Evolutionary conservation across 2,113 vertebrate species (phyloP).

Genomic region (Rhynchomys soricoides): DNA sequence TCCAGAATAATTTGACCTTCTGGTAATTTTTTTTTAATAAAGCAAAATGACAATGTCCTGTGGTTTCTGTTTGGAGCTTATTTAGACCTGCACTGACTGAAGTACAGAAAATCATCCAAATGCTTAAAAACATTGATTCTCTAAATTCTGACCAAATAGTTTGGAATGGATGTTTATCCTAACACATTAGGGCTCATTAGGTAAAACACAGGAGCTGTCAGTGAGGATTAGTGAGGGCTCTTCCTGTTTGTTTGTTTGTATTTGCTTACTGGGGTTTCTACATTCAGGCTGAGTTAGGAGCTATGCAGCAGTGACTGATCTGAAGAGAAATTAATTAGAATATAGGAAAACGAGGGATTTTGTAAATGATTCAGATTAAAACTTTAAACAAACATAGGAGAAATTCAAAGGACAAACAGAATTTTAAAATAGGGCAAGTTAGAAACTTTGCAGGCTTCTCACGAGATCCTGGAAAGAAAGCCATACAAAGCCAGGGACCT

Average conservation of each 20-base stretch:
- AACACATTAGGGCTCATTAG: slow-evolving; percentile 75
- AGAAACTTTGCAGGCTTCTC: background rate
- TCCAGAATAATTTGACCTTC: background rate
- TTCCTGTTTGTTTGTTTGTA: slow-evolving; percentile 72
- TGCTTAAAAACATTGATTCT: slow-evolving; percentile 55
- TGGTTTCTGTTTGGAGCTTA: slow-evolving; percentile 30
- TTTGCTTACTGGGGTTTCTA: slow-evolving; percentile 75
- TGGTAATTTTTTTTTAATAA: background rate
- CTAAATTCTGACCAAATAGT: slow-evolving; percentile 70
- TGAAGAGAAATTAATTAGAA: slow-evolving; percentile 77
- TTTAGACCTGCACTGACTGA: slow-evolving; percentile 64
- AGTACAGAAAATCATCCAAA: slow-evolving; percentile 64
- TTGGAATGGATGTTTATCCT: slow-evolving; percentile 72
- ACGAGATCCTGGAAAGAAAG: background rate
- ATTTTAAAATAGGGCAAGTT: slow-evolving; percentile 41
- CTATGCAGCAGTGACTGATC: slow-evolving; percentile 55
- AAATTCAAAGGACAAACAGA: slow-evolving; percentile 55
- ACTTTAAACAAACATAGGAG: slow-evolving; percentile 62
- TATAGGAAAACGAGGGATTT: slow-evolving; percentile 74
- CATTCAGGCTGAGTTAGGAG: slow-evolving; percentile 54
- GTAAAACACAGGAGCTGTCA: slow-evolving; percentile 71
- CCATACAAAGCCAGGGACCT: background rate
- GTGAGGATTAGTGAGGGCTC: slow-evolving; percentile 69
- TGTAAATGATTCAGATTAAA: slow-evolving; percentile 74
- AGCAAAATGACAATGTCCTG: background rate